Evolutionary conservation across 2,888 invertebrate genomes (phyloP).

Genomic region (Lithosia quadra): DNA sequence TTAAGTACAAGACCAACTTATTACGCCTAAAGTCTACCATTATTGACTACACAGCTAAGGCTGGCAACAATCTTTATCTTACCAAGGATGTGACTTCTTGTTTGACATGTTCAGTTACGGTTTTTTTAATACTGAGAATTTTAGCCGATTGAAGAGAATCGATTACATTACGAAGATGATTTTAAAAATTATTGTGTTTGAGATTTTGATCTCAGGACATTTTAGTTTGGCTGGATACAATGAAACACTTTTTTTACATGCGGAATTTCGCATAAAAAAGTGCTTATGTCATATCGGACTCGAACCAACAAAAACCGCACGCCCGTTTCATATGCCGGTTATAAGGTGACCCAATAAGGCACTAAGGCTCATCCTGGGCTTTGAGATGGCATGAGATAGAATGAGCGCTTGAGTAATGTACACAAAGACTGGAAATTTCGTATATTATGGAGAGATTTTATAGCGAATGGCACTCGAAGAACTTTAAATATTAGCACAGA

Average conservation of each 20-base stretch:
- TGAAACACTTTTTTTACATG: background rate
- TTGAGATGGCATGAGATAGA: too few relatives aligned
- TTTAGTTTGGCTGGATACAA: background rate
- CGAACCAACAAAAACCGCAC: too few relatives aligned
- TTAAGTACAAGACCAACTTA: background rate
- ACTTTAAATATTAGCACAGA: too few relatives aligned
- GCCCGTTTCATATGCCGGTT: too few relatives aligned
- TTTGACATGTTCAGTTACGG: constrained; percentile 1
- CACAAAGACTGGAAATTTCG: background rate
- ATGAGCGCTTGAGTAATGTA: too few relatives aligned
- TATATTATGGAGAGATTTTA: too few relatives aligned
- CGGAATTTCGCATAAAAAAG: too few relatives aligned
- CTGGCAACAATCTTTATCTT: background rate
- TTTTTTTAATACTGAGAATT: background rate
- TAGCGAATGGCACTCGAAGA: too few relatives aligned
- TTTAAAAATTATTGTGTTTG: background rate
- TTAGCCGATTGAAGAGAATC: background rate
- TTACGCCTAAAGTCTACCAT: background rate
- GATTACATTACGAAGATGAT: background rate
- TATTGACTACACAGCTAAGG: background rate
- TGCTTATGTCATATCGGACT: too few relatives aligned
- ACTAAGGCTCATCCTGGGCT: too few relatives aligned
- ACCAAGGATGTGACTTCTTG: background rate
- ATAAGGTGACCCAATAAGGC: too few relatives aligned
- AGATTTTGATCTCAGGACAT: background rate